Percentiles rank a stretch among this genome's conserved stretches.
Evolutionary conservation across 2,888 invertebrate species (phyloP).

Genomic region (Loripinus fragilis): DNA sequence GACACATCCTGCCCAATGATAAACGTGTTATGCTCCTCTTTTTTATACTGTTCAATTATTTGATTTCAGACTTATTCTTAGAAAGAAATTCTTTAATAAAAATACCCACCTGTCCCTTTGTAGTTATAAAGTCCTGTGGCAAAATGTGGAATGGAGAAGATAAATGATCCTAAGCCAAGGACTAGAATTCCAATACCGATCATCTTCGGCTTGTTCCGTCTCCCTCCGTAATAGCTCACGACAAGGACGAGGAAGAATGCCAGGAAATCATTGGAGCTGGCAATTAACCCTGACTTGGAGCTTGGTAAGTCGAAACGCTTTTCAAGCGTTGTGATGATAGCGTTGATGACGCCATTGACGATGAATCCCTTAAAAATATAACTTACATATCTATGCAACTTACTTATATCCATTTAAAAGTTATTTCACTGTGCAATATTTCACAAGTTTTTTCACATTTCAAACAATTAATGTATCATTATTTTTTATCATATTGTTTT

Average conservation of each 20-base stretch:
- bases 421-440: too few species aligned
- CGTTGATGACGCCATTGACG: conserved; percentile 66
- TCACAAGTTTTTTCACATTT: too few species aligned
- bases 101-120: conserved; percentile 42
- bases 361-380: conserved; percentile 54
- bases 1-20: too few species aligned
- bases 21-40: too few species aligned
- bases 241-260: conserved; percentile 62
- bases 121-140: conserved; percentile 53
- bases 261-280: conserved; percentile 66
- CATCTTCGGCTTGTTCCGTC: conserved; percentile 62
- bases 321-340: conserved; percentile 62
- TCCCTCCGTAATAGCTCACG: conserved; percentile 65
- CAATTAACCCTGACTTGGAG: conserved; percentile 63
- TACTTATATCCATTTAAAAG: too few species aligned
- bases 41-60: too few species aligned
- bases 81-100: too few species aligned
- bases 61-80: too few species aligned
- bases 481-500: too few species aligned
- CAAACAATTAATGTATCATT: too few species aligned
- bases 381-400: too few species aligned
- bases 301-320: conserved; percentile 65
- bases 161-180: conserved; percentile 63
- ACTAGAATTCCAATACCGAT: conserved; percentile 62
- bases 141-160: conserved; percentile 65